These are phyloP conservation scores for Corydoras maculifer DNA, from an alignment of 2,113 vertebrate genomes.

Conservation along the genomic window DNA sequence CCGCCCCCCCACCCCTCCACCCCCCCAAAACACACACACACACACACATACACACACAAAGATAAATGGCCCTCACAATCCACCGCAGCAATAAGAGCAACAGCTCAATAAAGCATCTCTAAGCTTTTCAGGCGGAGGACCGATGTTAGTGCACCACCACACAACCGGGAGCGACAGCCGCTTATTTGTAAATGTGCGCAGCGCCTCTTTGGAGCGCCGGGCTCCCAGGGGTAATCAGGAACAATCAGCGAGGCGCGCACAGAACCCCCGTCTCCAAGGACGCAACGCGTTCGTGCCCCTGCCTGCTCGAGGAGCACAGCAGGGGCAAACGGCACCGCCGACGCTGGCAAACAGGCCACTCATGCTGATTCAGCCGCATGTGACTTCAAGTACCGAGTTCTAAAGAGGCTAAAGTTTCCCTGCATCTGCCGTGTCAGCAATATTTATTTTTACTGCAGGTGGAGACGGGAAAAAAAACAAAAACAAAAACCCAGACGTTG, in stretches of 20 bases:
- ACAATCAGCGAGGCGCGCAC: slow-evolving; percentile 26
- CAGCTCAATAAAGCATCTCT: slow-evolving; percentile 19
- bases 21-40: background rate
- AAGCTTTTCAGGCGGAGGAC: background rate
- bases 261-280: slow-evolving; percentile 26
- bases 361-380: background rate
- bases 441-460: too few species aligned
- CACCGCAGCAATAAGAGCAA: slow-evolving; percentile 34
- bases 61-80: slow-evolving; percentile 27
- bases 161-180: slow-evolving; percentile 4
- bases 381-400: too few species aligned
- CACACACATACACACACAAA: slow-evolving; percentile 10
- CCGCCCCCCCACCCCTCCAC: too few species aligned
- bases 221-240: slow-evolving; percentile 42
- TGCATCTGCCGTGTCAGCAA: too few species aligned
- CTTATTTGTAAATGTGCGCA: slow-evolving; percentile 29
- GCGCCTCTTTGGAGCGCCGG: background rate
- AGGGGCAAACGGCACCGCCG: too few species aligned
- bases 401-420: too few species aligned
- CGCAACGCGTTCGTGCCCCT: slow-evolving; percentile 26
- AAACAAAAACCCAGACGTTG: too few species aligned
- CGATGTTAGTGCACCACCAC: slow-evolving; percentile 6
- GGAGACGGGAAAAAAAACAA: too few species aligned
- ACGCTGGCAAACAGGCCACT: background rate
- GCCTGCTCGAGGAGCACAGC: slow-evolving; percentile 35